A percentile compares a stretch with the other conserved stretches of the same genome.
Evolutionary conservation across 1,140 invertebrate genomes (phyloP).

Genomic region (Papilio helenus): DNA sequence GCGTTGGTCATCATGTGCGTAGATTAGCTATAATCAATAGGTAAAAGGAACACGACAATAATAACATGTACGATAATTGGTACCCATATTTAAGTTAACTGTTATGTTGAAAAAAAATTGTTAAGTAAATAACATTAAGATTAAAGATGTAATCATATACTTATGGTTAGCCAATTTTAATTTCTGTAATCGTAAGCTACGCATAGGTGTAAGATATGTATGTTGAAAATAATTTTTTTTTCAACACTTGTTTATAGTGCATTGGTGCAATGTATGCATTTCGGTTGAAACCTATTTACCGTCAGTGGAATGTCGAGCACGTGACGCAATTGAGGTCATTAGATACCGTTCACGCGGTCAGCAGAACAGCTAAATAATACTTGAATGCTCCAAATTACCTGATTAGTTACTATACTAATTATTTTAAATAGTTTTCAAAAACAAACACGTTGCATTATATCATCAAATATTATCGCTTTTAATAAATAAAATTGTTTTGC

Average conservation of each 20-base stretch:
- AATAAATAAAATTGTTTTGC: too few relatives aligned
- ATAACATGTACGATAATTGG: too few relatives aligned
- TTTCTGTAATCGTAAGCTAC: too few relatives aligned
- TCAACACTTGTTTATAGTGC: conserved; percentile 1
- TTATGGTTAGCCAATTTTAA: too few relatives aligned
- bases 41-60: too few relatives aligned
- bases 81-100: too few relatives aligned
- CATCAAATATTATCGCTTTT: neutral
- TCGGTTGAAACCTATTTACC: conserved; percentile 57
- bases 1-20: too few relatives aligned
- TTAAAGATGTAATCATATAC: too few relatives aligned
- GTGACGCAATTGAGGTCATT: conserved; percentile 74
- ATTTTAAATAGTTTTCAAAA: neutral
- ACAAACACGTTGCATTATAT: neutral
- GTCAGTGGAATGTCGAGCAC: conserved; percentile 66
- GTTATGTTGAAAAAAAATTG: too few relatives aligned
- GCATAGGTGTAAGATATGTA: too few relatives aligned
- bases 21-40: too few relatives aligned
- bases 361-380: conserved; percentile 69
- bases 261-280: conserved; percentile 42
- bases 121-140: too few relatives aligned
- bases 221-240: neutral
- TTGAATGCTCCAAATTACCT: conserved; percentile 59
- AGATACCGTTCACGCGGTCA: conserved; percentile 68
- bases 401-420: conserved; percentile 42